Base-by-base conservation (phyloP, 1,140 invertebrate species). In the Solenopsis fugax region DNA sequence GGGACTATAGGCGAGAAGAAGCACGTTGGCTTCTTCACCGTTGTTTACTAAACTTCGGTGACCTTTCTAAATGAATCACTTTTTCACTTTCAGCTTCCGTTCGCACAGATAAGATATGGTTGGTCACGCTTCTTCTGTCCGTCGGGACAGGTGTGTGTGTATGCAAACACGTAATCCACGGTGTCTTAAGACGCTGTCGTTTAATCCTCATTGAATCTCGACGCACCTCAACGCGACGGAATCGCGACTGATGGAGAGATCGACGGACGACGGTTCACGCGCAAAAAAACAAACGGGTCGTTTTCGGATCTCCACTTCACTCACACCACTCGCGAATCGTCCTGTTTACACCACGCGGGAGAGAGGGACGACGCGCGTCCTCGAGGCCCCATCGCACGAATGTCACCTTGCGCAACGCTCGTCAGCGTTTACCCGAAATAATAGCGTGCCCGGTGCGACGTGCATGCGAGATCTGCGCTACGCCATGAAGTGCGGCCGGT, bases 31-130 rank as follows among this genome's bases (percentile, higher is more conserved):
- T 16, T 52, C 10, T 71, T 71, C 45, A 76, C n/a, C 13, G 34
- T 9, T 48, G 18, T 21, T 48, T 50, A 41, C 16, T 34, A 48
- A n/a, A 41, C 58, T 78, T 21, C 0, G 5, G 0, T 2, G 21
- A 45, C 12, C 65, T 62, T 62, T 64, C 37, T 41, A 64, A 64
- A 4, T 13, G 3, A 18, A 0, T 67, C n/a, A 80, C 45, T 4
- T 7, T 29, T 13, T 80, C 13, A 34, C 29, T 67, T 64, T 67
- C 13, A 7, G 3, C 29, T 48, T 34, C 18, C 41, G 37, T 64
- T n/a, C 34, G 37, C 54, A 9, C 0, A 50, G 58, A 45, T 78
- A 78, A 64, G 58, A 78, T 78, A 75, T 10, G 10, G 41, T 58
- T 41, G 7, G 7, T 7, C 41, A 41, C 41, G 7, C 24, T 65